A percentile compares a stretch with the other conserved stretches of the same genome.
These are phyloP conservation scores for Toxotes chatareus DNA, from an alignment of 2,113 vertebrate genomes.

Conservation along the genomic window DNA sequence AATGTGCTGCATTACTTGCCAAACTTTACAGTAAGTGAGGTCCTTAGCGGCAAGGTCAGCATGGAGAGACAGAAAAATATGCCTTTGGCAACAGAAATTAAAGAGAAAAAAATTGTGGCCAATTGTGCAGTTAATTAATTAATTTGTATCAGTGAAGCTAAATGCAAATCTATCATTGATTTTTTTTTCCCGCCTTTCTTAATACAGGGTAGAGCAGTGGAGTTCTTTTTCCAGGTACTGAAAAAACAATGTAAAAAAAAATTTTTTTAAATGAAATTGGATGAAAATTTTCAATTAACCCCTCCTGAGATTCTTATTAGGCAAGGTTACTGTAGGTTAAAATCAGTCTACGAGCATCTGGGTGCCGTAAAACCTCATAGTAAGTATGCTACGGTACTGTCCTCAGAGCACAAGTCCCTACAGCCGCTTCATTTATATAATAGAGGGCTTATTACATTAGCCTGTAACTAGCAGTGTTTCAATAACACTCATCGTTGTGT, in stretches of 20 bases:
- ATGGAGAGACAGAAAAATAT: background rate
- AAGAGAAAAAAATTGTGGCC: background rate
- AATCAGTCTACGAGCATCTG: background rate
- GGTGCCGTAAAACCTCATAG: background rate
- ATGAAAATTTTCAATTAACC: background rate
- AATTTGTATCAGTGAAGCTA: background rate
- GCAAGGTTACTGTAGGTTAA: background rate
- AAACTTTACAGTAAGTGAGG: background rate
- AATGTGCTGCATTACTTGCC: background rate
- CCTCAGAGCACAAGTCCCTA: conserved; percentile 14
- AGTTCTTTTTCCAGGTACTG: background rate
- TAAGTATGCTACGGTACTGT: conserved; percentile 1
- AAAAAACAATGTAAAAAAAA: background rate
- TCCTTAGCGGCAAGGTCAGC: background rate
- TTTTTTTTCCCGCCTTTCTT: background rate
- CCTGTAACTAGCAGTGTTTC: conserved; percentile 29
- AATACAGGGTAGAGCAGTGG: background rate
- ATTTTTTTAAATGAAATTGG: background rate
- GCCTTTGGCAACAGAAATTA: background rate
- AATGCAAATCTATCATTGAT: background rate
- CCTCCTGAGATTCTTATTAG: background rate
- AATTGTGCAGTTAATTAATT: background rate
- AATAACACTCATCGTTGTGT: conserved; percentile 16
- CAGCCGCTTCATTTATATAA: conserved; percentile 22
- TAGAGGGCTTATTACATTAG: conserved; percentile 24